phyloP scores from a whole-genome alignment of 1,140 invertebrate genomes.

The Zaprionus taronus region DNA sequence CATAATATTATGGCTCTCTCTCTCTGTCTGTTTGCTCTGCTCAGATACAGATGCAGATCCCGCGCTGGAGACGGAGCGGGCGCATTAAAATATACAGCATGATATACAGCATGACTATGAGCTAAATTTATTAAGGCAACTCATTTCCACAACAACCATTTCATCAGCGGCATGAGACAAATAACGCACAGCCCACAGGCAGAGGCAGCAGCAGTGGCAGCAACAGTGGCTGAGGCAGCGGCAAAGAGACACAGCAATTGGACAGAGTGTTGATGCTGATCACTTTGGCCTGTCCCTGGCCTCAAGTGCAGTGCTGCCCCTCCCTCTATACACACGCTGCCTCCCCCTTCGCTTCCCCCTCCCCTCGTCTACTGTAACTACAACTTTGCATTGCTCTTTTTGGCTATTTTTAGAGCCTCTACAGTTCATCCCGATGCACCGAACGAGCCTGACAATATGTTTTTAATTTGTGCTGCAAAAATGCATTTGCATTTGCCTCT shows the following conservation, averaged over 20 bases:
- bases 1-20: constrained; percentile 54
- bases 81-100: constrained; percentile 29
- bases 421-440: constrained; percentile 40
- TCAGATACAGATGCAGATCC: background rate
- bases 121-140: constrained; percentile 80
- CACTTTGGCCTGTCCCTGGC: constrained; percentile 52
- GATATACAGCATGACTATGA: constrained; percentile 51
- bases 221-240: constrained; percentile 21
- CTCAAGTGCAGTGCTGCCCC: constrained; percentile 40
- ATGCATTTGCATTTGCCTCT: constrained; percentile 53
- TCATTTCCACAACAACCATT: constrained; percentile 65
- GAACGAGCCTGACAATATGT: constrained; percentile 69
- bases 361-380: background rate
- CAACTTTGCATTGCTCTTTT: constrained; percentile 29
- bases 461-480: constrained; percentile 74
- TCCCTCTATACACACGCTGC: background rate
- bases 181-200: constrained; percentile 41
- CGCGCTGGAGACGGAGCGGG: constrained; percentile 4
- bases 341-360: background rate
- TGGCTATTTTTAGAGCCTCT: constrained; percentile 61
- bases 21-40: background rate
- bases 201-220: constrained; percentile 5
- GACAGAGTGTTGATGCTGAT: constrained; percentile 60
- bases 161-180: constrained; percentile 60
- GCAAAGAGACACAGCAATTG: constrained; percentile 36